Evolutionary conservation across 1,140 invertebrate species (phyloP), one percentile per base, ranked within the genome.

Genomic region (Drosophila malerkotliana): DNA sequence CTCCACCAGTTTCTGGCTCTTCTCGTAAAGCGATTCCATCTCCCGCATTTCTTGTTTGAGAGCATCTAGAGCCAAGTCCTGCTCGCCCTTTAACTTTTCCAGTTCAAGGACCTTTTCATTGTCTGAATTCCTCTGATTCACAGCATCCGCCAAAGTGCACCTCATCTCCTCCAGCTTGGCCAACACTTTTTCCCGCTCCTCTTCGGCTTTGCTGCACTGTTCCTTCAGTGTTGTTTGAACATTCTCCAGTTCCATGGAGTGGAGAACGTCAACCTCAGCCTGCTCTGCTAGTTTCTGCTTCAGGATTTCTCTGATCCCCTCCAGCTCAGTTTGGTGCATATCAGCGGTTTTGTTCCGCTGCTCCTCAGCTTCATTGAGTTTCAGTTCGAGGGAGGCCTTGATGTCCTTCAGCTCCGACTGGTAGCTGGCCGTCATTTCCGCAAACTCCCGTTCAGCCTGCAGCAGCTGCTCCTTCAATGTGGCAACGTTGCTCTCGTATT

Each of bases 41-140:
- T 81, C 51, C 2, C 61, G 44, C n/a, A 81, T 85, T 15, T 80
- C 82, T 4, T 49, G 30, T 4, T 39, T 30, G 0, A 87, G 10
- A 6, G 54, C 18, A 5, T 75, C 28, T 2, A 74, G 10, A 14
- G 18, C 54, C 18, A 45, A 12, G 6, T 60, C 10, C 10, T 58
- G 54, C 15, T 67, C 34, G 10, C n/a, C 7, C 39, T 41, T 41
- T 14, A 15, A 41, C 1, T 41, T 41, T 15, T 41, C 39, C 39
- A 41, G 14, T 14, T 41, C 39, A 6, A 41, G 5, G 21, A 24
- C 7, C n/a, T n/a, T 34, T 1, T 6, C 10, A 8, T 24, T 4
- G 15, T 34, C 8, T 10, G 3, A 8, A 34, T 34, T 34, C 10
- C 32, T 34, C 32, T 34, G 8, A 34, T 8, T 9, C 3, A 34